Conservation (phyloP, 2,888 invertebrate species). For the Sceliomorpha sp. region DNA sequence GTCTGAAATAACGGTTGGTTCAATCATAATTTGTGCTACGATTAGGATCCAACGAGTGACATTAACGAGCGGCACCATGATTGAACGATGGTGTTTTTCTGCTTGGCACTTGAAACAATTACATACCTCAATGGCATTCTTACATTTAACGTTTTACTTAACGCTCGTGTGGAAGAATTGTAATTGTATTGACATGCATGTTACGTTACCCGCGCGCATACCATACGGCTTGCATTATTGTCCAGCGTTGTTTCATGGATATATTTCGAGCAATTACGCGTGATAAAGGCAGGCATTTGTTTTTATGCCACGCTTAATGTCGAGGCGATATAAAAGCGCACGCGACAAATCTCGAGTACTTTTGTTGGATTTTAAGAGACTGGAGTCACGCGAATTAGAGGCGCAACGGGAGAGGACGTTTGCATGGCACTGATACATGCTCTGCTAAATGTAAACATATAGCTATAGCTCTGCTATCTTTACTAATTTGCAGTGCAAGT, state of each 20-base stretch:
- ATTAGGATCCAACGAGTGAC: conserved; percentile 25
- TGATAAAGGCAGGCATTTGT: conserved; percentile 43
- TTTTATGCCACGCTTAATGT: conserved; percentile 40
- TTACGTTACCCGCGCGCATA: conserved; percentile 40
- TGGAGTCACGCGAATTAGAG: not conserved
- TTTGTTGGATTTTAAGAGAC: conserved; percentile 2
- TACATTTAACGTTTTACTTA: conserved; percentile 43
- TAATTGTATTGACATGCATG: conserved; percentile 37
- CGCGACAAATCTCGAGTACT: too few species aligned
- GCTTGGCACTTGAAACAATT: conserved; percentile 28
- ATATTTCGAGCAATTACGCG: conserved; percentile 42
- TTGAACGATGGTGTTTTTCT: conserved; percentile 41
- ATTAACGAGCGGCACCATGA: conserved; percentile 42
- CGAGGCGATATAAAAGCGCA: conserved; percentile 9
- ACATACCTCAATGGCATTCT: conserved; percentile 54
- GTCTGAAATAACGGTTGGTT: conserved; percentile 48
- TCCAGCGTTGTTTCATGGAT: conserved; percentile 32
- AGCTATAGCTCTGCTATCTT: too few species aligned
- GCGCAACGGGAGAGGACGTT: too few species aligned
- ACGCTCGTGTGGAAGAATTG: conserved; percentile 38
- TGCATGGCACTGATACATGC: too few species aligned
- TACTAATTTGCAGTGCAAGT: too few species aligned
- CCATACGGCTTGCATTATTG: conserved; percentile 5
- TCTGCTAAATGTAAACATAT: too few species aligned
- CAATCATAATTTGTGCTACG: conserved; percentile 42